Conservation (phyloP, 2,797 vertebrate species). For the Bufotes viridis region DNA sequence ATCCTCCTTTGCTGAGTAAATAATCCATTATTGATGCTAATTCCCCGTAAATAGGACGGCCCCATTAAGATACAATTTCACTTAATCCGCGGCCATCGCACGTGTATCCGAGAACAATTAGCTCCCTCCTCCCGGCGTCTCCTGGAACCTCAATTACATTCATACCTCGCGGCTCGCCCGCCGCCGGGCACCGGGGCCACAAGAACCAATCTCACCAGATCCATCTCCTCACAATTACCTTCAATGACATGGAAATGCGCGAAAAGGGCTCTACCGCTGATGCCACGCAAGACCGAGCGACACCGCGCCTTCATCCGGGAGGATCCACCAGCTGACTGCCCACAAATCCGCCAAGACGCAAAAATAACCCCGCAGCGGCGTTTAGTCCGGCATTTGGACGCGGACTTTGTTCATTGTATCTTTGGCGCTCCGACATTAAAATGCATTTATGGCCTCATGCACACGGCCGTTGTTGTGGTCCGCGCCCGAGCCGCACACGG, state of each 20-base stretch:
- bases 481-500: too few species aligned
- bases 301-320: too few species aligned
- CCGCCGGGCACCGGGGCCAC: neutral
- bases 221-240: neutral
- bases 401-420: too few species aligned
- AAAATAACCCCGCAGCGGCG: too few species aligned
- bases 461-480: too few species aligned
- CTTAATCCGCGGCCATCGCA: conserved; percentile 17
- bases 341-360: too few species aligned
- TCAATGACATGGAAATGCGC: conserved; percentile 38
- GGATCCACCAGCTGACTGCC: too few species aligned
- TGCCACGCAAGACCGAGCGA: neutral
- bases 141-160: neutral
- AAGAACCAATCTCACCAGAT: conserved; percentile 11
- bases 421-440: too few species aligned
- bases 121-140: neutral
- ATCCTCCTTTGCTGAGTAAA: conserved; percentile 2
- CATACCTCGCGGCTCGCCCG: too few species aligned
- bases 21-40: conserved; percentile 53
- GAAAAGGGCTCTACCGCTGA: too few species aligned
- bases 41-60: conserved; percentile 36
- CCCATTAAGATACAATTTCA: conserved; percentile 34
- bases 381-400: too few species aligned
- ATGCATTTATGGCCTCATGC: too few species aligned
- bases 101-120: conserved; percentile 26